Evolutionary conservation across 2,113 vertebrate genomes (phyloP).

Genomic region (Chionodraco myersi): DNA sequence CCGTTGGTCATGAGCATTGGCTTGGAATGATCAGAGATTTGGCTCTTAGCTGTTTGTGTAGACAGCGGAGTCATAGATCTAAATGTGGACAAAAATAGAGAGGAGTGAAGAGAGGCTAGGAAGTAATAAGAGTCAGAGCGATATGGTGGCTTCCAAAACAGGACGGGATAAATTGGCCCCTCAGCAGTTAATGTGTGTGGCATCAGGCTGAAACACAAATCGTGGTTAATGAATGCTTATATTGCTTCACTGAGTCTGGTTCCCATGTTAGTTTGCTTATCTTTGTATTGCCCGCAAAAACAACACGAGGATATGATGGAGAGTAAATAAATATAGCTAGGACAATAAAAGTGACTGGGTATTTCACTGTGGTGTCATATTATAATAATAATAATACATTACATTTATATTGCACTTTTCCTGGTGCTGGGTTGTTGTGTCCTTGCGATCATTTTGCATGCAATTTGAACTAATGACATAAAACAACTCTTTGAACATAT

Average conservation of each 20-base stretch:
- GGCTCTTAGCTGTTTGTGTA: background rate
- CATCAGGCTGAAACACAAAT: constrained; percentile 22
- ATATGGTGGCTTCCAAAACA: constrained; percentile 40
- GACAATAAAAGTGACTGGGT: background rate
- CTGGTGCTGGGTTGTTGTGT: background rate
- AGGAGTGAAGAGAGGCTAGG: background rate
- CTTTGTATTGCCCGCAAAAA: constrained; percentile 6
- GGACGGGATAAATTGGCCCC: constrained; percentile 44
- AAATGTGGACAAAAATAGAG: constrained; percentile 13
- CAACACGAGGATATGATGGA: too few relatives aligned
- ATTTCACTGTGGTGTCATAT: background rate
- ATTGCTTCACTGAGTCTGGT: constrained; percentile 8
- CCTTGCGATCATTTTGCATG: background rate
- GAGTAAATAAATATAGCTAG: background rate
- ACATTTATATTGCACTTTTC: too few relatives aligned
- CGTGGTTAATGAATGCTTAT: constrained; percentile 36
- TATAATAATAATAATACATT: too few relatives aligned
- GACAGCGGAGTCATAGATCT: constrained; percentile 27
- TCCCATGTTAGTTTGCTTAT: constrained; percentile 1
- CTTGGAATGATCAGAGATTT: constrained; percentile 13
- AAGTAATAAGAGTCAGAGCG: constrained; percentile 18
- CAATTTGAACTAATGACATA: background rate
- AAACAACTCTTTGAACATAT: constrained; percentile 7
- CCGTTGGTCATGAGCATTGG: constrained; percentile 1
- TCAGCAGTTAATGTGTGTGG: constrained; percentile 23